phyloP scores from a whole-genome alignment of 2,888 invertebrate genomes.

The Drosophila greeni region DNA sequence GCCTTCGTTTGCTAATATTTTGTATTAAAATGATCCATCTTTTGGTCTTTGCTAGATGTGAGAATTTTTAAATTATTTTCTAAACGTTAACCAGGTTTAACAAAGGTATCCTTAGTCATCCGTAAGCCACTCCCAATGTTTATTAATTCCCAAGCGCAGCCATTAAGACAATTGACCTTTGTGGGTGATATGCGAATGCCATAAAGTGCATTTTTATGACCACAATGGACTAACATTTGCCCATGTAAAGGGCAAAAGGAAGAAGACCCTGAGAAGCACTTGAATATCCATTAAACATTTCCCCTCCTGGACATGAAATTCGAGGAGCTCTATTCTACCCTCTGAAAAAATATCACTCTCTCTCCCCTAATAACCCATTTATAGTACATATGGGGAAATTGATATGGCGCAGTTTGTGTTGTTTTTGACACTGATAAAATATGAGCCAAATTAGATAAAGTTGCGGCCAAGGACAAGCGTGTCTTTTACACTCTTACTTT shows the following conservation, averaged over 20 bases:
- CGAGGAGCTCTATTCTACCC: constrained; percentile 23
- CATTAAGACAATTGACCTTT: constrained; percentile 23
- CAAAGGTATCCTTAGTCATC: background rate
- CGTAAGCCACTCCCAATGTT: background rate
- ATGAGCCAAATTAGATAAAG: constrained; percentile 50
- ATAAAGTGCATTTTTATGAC: constrained; percentile 27
- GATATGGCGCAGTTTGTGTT: constrained; percentile 47
- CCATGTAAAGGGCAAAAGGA: background rate
- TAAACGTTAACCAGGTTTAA: background rate
- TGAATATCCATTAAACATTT: constrained; percentile 27
- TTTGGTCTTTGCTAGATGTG: no score
- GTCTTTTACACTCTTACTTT: constrained; percentile 26
- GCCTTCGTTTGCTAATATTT: background rate
- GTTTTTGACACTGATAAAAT: constrained; percentile 39
- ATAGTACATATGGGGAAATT: constrained; percentile 38
- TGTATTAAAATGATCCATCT: background rate
- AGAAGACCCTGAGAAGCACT: constrained; percentile 44
- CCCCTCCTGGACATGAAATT: constrained; percentile 30
- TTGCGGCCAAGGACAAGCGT: constrained; percentile 22
- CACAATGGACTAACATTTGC: constrained; percentile 19
- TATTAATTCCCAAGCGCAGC: constrained; percentile 6
- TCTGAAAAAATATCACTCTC: background rate
- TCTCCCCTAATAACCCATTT: constrained; percentile 20
- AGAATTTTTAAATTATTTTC: background rate
- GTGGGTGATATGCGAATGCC: constrained; percentile 15